phyloP scores from a whole-genome alignment of 2,888 invertebrate genomes.

The Cryptophagus acutangulus region DNA sequence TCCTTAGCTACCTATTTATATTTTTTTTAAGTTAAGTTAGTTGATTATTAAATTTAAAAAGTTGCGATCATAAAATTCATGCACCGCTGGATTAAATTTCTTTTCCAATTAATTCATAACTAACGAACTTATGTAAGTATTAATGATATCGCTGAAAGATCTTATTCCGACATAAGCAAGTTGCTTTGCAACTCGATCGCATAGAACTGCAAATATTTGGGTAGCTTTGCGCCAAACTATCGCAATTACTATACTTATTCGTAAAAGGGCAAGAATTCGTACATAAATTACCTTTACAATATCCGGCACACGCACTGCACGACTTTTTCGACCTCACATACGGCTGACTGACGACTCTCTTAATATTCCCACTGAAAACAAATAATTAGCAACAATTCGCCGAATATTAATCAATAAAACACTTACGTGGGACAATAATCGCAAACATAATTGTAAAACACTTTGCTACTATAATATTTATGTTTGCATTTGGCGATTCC shows the following conservation, averaged over 20 bases:
- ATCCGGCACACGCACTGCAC: slow-evolving; percentile 61
- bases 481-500: slow-evolving; percentile 61
- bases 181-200: slow-evolving; percentile 58
- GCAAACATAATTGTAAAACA: slow-evolving; percentile 77
- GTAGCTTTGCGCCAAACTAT: slow-evolving; percentile 50
- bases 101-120: too few species aligned
- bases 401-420: background rate
- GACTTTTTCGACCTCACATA: slow-evolving; percentile 61
- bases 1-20: too few species aligned
- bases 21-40: too few species aligned
- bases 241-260: slow-evolving; percentile 71
- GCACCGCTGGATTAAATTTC: too few species aligned
- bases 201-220: background rate
- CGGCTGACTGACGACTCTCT: slow-evolving; percentile 58
- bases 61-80: too few species aligned
- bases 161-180: slow-evolving; percentile 63
- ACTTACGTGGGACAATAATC: slow-evolving; percentile 80
- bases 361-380: slow-evolving; percentile 61
- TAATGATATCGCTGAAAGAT: slow-evolving; percentile 33
- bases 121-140: too few species aligned
- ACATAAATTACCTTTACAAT: slow-evolving; percentile 66
- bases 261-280: slow-evolving; percentile 65
- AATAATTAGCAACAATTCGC: slow-evolving; percentile 3
- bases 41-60: too few species aligned
- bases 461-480: slow-evolving; percentile 48